phyloP scores from a whole-genome alignment of 2,888 invertebrate species.

The Chymomyza fuscimana region DNA sequence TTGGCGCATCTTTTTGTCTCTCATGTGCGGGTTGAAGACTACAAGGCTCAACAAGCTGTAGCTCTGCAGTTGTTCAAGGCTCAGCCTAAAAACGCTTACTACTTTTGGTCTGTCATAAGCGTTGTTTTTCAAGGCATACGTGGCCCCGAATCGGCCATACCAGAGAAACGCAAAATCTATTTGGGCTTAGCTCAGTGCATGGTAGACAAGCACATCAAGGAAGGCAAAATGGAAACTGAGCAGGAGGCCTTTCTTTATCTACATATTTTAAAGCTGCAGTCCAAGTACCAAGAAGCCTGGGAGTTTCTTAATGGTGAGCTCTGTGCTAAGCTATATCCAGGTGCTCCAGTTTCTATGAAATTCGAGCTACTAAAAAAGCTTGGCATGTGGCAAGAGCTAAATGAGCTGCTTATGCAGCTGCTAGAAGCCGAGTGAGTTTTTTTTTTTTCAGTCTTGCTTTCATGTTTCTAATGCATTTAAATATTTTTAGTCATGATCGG shows the following conservation, averaged over 20 bases:
- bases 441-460: no score
- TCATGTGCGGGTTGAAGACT: slow-evolving; percentile 93
- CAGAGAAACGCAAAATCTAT: slow-evolving; percentile 85
- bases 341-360: slow-evolving; percentile 85
- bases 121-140: slow-evolving; percentile 89
- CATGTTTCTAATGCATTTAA: slow-evolving; percentile 1
- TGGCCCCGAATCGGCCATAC: slow-evolving; percentile 81
- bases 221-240: slow-evolving; percentile 94
- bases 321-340: slow-evolving; percentile 85
- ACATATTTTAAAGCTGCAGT: slow-evolving; percentile 90
- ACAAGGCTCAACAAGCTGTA: slow-evolving; percentile 92
- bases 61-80: slow-evolving; percentile 95
- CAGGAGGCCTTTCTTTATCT: slow-evolving; percentile 95
- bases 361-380: slow-evolving; percentile 88
- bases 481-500: slow-evolving; percentile 82
- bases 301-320: slow-evolving; percentile 89
- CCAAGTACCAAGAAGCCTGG: slow-evolving; percentile 90
- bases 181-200: slow-evolving; percentile 95
- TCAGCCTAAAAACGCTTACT: slow-evolving; percentile 96
- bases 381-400: slow-evolving; percentile 87
- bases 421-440: slow-evolving; percentile 85
- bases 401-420: slow-evolving; percentile 86
- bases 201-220: slow-evolving; percentile 93
- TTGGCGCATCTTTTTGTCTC: slow-evolving; percentile 97
- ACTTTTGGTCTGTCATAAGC: slow-evolving; percentile 99